Conservation (phyloP, 2,113 vertebrate genomes). For the Pseudorhombus dupliciocellatus region DNA sequence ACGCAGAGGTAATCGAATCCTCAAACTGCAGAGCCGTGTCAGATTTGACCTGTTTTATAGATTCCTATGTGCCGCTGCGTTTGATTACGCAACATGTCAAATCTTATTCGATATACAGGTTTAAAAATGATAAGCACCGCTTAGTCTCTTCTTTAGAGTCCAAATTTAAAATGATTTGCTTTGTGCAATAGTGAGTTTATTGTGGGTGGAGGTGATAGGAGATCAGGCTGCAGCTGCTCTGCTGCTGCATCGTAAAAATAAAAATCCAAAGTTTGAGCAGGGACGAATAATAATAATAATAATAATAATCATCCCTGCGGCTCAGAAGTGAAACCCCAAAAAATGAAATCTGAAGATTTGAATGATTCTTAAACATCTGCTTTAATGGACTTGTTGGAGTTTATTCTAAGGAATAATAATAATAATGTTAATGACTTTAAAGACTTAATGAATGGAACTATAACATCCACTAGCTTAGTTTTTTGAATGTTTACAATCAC, state of each 20-base stretch:
- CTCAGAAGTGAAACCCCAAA: slow-evolving; percentile 24
- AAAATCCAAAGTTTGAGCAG: slow-evolving; percentile 36
- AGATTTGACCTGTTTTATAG: slow-evolving; percentile 47
- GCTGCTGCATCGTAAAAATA: slow-evolving; percentile 36
- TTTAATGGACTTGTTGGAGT: slow-evolving; percentile 8
- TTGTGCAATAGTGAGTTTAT: slow-evolving; percentile 56
- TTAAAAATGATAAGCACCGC: slow-evolving; percentile 28
- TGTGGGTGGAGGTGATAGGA: slow-evolving; percentile 40
- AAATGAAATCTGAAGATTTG: slow-evolving; percentile 1
- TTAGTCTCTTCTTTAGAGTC: slow-evolving; percentile 2
- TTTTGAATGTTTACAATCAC: slow-evolving; percentile 32
- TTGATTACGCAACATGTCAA: not conserved
- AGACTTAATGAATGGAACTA: slow-evolving; percentile 14
- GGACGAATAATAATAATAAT: slow-evolving; percentile 13
- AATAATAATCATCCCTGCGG: no score
- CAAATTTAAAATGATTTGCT: slow-evolving; percentile 39
- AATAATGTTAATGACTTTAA: slow-evolving; percentile 5
- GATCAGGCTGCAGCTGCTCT: slow-evolving; percentile 31
- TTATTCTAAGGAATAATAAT: slow-evolving; percentile 26
- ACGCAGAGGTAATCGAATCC: slow-evolving; percentile 24
- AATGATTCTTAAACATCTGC: slow-evolving; percentile 1
- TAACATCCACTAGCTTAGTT: not conserved
- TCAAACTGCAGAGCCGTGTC: slow-evolving; percentile 54
- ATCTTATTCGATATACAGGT: slow-evolving; percentile 2
- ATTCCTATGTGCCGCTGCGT: slow-evolving; percentile 29